These are phyloP conservation scores for Heteronetta atricapilla DNA, from an alignment of 2,113 vertebrate genomes.

Conservation along the genomic window DNA sequence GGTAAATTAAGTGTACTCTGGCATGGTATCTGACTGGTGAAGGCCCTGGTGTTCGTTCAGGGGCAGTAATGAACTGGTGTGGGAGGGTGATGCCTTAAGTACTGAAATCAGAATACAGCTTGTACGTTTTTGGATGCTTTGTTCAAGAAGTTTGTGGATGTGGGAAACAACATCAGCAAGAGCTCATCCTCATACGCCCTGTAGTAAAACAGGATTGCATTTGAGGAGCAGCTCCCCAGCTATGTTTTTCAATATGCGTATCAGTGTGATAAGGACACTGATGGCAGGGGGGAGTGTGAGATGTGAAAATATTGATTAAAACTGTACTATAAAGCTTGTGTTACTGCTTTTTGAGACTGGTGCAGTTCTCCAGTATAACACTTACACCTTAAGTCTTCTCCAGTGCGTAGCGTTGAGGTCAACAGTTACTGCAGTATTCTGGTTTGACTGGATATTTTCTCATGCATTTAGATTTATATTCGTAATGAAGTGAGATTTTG, in stretches of 20 bases:
- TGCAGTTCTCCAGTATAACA: background rate
- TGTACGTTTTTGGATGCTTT: background rate
- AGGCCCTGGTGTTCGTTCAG: background rate
- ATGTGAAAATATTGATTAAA: background rate
- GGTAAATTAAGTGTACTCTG: background rate
- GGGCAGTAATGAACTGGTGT: background rate
- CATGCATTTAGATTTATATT: background rate
- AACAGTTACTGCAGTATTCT: background rate
- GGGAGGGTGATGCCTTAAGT: background rate
- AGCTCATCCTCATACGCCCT: background rate
- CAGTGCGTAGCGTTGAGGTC: background rate
- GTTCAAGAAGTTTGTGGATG: background rate
- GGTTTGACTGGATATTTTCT: background rate
- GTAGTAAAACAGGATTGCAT: background rate
- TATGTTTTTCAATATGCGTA: background rate
- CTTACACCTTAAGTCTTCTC: background rate
- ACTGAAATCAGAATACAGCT: background rate
- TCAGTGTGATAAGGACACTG: background rate
- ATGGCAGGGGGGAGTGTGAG: no score
- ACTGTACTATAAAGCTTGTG: background rate
- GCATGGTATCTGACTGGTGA: background rate
- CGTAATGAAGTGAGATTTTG: conserved; percentile 13
- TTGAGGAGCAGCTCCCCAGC: background rate
- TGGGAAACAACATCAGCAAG: background rate
- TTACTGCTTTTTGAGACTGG: background rate